phyloP scores from a whole-genome alignment of 2,797 vertebrate species.

The Peromyscus aztecus region DNA sequence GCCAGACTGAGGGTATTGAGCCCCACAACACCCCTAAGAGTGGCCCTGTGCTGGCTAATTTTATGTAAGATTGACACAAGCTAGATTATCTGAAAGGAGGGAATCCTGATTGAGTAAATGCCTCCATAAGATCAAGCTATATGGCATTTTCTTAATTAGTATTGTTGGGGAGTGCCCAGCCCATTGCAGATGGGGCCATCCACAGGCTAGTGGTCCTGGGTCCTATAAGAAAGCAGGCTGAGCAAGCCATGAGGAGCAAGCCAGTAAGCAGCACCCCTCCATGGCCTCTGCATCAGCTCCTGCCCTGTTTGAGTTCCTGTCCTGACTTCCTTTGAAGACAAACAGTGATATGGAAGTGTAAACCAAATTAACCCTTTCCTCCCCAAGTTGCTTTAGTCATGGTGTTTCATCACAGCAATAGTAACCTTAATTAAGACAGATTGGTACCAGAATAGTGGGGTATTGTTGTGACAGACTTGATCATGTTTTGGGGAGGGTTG shows the following conservation, averaged over 20 bases:
- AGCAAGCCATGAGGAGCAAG: neutral
- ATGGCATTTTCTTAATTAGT: neutral
- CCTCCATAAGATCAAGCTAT: neutral
- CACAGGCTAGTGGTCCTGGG: neutral
- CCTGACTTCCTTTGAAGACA: neutral
- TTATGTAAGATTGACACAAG: neutral
- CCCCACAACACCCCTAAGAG: neutral
- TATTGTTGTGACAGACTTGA: neutral
- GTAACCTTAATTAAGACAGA: neutral
- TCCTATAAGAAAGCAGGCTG: neutral
- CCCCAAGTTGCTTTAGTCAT: neutral
- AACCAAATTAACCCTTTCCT: neutral
- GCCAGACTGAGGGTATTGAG: neutral
- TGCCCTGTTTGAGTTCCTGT: neutral
- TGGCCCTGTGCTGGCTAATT: neutral
- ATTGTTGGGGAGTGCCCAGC: neutral
- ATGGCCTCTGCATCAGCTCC: neutral
- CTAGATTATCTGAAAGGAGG: neutral
- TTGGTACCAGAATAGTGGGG: too few relatives aligned
- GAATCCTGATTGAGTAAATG: neutral
- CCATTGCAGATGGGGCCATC: neutral
- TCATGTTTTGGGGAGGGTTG: neutral
- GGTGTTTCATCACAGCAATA: neutral
- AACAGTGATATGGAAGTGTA: too few relatives aligned
- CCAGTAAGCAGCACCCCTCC: neutral